Conservation (phyloP, 2,113 vertebrate genomes). For the Falco punctatus region DNA sequence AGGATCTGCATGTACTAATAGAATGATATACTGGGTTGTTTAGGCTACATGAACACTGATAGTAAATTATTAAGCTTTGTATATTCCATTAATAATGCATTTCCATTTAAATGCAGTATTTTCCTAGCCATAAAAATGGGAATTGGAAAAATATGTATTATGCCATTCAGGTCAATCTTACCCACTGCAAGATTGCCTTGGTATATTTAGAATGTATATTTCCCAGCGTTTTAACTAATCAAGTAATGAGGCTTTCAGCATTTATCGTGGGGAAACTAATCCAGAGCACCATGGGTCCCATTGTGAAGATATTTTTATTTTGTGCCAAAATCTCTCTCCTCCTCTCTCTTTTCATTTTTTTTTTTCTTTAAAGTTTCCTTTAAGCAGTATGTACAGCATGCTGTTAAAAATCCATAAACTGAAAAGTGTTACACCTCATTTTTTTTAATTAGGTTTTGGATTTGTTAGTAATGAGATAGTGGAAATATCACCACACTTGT, state of each 20-base stretch:
- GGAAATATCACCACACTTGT: background rate
- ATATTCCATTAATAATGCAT: background rate
- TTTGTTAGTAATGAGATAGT: background rate
- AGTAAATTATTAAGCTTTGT: background rate
- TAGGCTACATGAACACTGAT: background rate
- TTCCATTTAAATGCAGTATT: constrained; percentile 15
- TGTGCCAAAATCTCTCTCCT: background rate
- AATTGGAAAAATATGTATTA: background rate
- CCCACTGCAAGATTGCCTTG: background rate
- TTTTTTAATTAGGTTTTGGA: background rate
- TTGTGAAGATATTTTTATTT: background rate
- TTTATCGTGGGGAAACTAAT: background rate
- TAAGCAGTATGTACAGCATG: background rate
- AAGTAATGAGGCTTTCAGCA: background rate
- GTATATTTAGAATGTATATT: background rate
- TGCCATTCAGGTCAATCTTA: background rate
- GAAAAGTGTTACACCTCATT: background rate
- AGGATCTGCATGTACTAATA: background rate
- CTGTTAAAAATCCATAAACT: background rate
- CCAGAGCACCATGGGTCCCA: background rate
- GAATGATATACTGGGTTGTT: background rate
- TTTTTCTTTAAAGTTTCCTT: background rate
- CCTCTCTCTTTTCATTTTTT: background rate
- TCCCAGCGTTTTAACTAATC: background rate
- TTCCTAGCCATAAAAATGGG: background rate